These are phyloP conservation scores for Cirrhinus molitorella DNA, from an alignment of 2,797 vertebrate genomes.

Conservation along the genomic window DNA sequence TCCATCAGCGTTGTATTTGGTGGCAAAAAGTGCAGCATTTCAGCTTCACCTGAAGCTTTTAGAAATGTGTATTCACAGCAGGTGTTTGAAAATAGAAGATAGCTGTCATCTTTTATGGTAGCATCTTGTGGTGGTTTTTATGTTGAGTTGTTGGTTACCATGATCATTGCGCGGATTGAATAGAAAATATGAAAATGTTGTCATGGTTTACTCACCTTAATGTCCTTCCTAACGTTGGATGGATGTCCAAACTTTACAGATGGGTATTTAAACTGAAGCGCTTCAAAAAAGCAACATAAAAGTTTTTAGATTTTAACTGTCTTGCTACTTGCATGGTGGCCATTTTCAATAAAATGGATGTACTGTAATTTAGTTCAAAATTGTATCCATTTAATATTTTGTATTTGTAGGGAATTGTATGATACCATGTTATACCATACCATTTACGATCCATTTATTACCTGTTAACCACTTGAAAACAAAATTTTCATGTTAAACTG, in stretches of 20 bases:
- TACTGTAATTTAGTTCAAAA: too few species aligned
- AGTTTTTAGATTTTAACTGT: too few species aligned
- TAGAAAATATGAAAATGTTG: neutral
- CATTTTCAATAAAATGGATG: too few species aligned
- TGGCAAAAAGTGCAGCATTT: constrained; percentile 19
- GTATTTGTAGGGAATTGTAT: too few species aligned
- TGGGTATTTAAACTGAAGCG: neutral
- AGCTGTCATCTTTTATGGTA: constrained; percentile 10
- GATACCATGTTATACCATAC: too few species aligned
- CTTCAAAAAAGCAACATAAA: neutral
- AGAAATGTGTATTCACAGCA: neutral
- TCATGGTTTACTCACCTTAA: neutral
- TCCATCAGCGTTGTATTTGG: neutral
- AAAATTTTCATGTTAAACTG: too few species aligned
- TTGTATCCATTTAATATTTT: too few species aligned
- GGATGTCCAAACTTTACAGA: neutral
- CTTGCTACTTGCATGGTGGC: too few species aligned
- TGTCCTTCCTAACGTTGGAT: neutral
- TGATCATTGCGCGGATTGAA: neutral
- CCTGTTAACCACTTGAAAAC: neutral
- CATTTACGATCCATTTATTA: neutral
- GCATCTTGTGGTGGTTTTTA: neutral
- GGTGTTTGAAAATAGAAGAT: neutral
- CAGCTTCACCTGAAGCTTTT: neutral
- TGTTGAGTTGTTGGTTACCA: neutral